Evolutionary conservation across 2,797 vertebrate genomes (phyloP).

Genomic region (Eurystomus glaucurus): DNA sequence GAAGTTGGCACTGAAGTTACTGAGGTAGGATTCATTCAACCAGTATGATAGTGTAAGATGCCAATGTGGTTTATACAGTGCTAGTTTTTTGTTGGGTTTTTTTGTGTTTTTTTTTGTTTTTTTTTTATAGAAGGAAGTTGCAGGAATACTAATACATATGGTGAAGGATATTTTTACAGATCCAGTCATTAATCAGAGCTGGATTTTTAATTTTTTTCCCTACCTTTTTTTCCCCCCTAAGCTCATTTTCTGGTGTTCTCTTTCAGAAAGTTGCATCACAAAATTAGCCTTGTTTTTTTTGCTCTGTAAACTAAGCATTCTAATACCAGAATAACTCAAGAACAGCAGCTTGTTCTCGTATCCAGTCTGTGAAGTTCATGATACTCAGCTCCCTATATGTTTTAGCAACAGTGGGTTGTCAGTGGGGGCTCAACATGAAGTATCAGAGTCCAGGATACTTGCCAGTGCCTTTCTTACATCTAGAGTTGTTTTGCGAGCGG

Average conservation of each 20-base stretch:
- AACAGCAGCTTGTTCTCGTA: background rate
- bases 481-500: background rate
- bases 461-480: background rate
- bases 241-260: background rate
- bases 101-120: too few species aligned
- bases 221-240: background rate
- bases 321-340: background rate
- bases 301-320: background rate
- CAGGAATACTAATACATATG: background rate
- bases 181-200: background rate
- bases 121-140: background rate
- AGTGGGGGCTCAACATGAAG: background rate
- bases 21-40: background rate
- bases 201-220: rapidly evolving
- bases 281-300: slow-evolving; percentile 18
- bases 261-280: background rate
- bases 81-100: background rate
- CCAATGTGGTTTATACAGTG: background rate
- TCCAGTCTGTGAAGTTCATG: background rate
- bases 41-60: background rate
- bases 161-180: slow-evolving; percentile 34
- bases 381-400: background rate
- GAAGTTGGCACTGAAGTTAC: background rate
- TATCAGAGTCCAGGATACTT: background rate
- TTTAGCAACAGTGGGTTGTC: background rate